These are phyloP conservation scores for Pseudomugil gertrudae DNA, from an alignment of 2,797 vertebrate genomes.

Conservation along the genomic window DNA sequence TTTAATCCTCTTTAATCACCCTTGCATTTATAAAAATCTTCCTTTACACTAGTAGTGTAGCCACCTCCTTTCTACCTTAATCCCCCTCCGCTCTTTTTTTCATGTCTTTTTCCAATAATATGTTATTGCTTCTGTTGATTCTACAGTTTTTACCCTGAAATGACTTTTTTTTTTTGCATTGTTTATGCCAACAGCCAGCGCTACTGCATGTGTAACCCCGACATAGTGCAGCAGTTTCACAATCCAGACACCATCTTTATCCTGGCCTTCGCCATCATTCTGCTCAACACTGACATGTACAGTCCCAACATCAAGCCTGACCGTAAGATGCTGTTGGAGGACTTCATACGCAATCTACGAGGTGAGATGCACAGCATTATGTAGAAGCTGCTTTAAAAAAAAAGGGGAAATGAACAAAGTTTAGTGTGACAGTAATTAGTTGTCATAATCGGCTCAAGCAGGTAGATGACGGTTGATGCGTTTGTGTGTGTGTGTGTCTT, in stretches of 20 bases:
- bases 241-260: slow-evolving; percentile 99
- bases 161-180: background rate
- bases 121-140: background rate
- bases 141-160: background rate
- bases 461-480: background rate
- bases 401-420: background rate
- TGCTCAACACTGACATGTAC: slow-evolving; percentile 99
- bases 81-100: no score
- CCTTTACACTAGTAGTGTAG: background rate
- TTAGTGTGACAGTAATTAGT: slow-evolving; percentile 19
- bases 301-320: slow-evolving; percentile 98
- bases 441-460: slow-evolving; percentile 9
- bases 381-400: background rate
- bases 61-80: background rate
- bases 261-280: slow-evolving; percentile 97
- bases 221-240: slow-evolving; percentile 98
- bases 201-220: slow-evolving; percentile 99
- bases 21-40: slow-evolving; percentile 5
- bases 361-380: slow-evolving; percentile 78
- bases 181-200: slow-evolving; percentile 86
- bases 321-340: slow-evolving; percentile 98
- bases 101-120: no score
- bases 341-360: slow-evolving; percentile 97
- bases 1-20: slow-evolving; percentile 1
- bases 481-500: background rate